Conservation (phyloP, 2,888 invertebrate genomes). For the Melanophora roralis region DNA sequence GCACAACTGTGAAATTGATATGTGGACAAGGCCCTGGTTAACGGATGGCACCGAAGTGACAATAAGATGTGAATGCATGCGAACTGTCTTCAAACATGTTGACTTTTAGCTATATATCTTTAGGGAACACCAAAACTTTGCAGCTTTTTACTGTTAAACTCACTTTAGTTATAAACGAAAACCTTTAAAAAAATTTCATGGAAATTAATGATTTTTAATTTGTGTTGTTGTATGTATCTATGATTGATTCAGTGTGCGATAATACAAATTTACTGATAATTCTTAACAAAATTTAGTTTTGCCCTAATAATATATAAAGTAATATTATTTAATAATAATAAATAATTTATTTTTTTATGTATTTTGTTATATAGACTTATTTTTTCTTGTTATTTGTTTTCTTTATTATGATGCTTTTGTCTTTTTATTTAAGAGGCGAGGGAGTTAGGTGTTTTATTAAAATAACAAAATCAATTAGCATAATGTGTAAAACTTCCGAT, state of each 20-base stretch:
- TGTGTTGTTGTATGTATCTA: no score
- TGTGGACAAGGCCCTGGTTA: slow-evolving; percentile 67
- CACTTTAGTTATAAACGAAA: no score
- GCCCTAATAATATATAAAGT: no score
- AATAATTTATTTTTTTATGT: background rate
- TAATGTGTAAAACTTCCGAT: slow-evolving; percentile 31
- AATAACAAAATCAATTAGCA: slow-evolving; percentile 43
- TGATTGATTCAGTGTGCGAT: no score
- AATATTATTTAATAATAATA: no score
- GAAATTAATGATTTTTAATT: no score
- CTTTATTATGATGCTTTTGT: background rate
- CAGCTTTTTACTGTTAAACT: no score
- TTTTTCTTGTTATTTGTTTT: background rate
- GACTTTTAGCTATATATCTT: slow-evolving; percentile 20
- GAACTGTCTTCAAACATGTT: slow-evolving; percentile 35
- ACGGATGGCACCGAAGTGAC: slow-evolving; percentile 64
- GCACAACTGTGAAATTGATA: slow-evolving; percentile 64
- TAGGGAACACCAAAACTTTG: no score
- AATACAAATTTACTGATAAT: no score
- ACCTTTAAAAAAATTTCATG: no score
- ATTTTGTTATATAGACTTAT: background rate
- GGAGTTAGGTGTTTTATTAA: background rate
- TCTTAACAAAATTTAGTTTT: no score
- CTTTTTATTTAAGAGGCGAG: no score
- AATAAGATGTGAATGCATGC: slow-evolving; percentile 62